These are phyloP conservation scores for Toxostoma redivivum DNA, from an alignment of 2,113 vertebrate genomes.

Conservation along the genomic window DNA sequence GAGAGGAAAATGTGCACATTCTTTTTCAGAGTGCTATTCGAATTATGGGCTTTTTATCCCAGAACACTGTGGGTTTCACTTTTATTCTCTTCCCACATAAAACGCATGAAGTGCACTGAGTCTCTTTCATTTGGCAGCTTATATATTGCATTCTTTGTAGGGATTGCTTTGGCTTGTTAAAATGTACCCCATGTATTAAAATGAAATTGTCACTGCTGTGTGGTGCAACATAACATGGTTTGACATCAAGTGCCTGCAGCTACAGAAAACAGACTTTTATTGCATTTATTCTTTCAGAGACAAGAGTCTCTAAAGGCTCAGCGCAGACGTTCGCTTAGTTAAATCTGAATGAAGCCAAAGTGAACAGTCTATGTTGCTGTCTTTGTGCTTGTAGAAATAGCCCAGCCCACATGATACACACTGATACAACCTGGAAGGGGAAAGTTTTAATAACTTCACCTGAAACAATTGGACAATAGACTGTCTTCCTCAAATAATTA, in stretches of 20 bases:
- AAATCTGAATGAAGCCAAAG: conserved; percentile 71
- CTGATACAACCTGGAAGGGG: neutral
- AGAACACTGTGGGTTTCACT: conserved; percentile 48
- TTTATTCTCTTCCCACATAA: conserved; percentile 58
- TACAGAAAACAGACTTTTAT: conserved; percentile 77
- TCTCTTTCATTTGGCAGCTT: conserved; percentile 47
- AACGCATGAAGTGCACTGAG: conserved; percentile 29
- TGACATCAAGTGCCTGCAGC: conserved; percentile 69
- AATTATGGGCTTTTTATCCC: neutral
- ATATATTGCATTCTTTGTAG: conserved; percentile 51
- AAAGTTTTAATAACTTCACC: neutral
- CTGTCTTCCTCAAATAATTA: neutral
- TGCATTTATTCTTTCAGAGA: conserved; percentile 71
- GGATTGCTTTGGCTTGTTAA: conserved; percentile 66
- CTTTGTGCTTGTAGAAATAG: conserved; percentile 39
- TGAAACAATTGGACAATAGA: neutral
- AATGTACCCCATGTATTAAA: conserved; percentile 70
- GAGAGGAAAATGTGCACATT: conserved; percentile 67
- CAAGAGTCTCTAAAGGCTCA: conserved; percentile 69
- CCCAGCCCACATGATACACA: neutral
- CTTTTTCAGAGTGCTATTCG: conserved; percentile 53
- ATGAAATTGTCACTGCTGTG: conserved; percentile 75
- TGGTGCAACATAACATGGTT: conserved; percentile 66
- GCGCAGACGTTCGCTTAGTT: conserved; percentile 68
- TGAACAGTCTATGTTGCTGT: conserved; percentile 45